Conservation (phyloP, 2,888 invertebrate genomes). For the Xylophagus ater region DNA sequence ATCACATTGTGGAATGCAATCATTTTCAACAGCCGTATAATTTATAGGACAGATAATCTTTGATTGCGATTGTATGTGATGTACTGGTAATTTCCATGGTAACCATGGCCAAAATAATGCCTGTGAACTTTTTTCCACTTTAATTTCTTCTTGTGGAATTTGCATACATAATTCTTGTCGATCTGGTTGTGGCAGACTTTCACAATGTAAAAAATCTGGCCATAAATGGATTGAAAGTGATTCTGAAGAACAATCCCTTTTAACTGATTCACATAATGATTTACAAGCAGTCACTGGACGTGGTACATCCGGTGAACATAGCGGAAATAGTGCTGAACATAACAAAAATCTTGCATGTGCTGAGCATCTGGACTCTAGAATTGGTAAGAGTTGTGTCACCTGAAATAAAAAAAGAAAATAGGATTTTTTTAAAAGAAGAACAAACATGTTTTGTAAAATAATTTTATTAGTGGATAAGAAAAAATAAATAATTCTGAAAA, state of each 20-base stretch:
- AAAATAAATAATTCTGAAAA: too few species aligned
- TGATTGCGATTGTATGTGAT: constrained; percentile 22
- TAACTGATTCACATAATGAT: constrained; percentile 70
- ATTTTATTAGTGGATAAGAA: too few species aligned
- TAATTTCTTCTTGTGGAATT: constrained; percentile 36
- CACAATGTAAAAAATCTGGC: constrained; percentile 66
- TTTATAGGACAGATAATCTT: constrained; percentile 47
- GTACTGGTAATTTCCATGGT: constrained; percentile 27
- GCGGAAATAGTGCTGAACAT: constrained; percentile 82
- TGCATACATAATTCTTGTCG: constrained; percentile 67
- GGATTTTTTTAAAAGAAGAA: not conserved
- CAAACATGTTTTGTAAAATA: too few species aligned
- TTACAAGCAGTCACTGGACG: constrained; percentile 78
- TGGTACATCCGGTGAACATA: constrained; percentile 78
- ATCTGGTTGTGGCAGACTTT: constrained; percentile 63
- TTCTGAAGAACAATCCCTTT: constrained; percentile 50
- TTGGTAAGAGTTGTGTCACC: constrained; percentile 57
- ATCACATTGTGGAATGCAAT: constrained; percentile 51
- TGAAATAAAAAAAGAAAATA: constrained; percentile 41
- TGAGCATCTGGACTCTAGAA: constrained; percentile 71
- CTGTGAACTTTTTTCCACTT: constrained; percentile 12
- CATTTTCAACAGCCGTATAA: constrained; percentile 46
- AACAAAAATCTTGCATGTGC: constrained; percentile 72
- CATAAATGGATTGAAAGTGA: constrained; percentile 57
- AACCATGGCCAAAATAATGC: constrained; percentile 33